Evolutionary conservation across 2,888 invertebrate species (phyloP), one percentile per base, ranked within the genome.

Genomic region (Rhodophaea formosa): DNA sequence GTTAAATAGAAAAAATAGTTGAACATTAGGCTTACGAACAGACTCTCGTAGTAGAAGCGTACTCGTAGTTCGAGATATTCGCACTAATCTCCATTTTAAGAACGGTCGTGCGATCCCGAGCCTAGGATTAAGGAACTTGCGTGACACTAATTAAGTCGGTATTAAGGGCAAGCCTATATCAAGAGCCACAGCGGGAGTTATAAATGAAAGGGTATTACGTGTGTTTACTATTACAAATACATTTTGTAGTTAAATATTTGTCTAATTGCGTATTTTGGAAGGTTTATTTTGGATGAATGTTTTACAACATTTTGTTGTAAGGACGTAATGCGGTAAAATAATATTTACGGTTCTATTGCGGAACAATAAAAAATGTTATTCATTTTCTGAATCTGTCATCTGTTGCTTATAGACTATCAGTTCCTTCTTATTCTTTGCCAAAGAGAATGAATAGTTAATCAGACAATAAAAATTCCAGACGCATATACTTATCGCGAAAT

Each of bases 81-180:
- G 72, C 77, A 84, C 87, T 91, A 90, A 90, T 91, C 90, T 89
- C 89, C 88, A 89, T 90, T 91, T 91, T 88, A 91, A 90, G 90
- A 89, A 89, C 89, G 87, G 88, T 85, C 84, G 87, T 86, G 79
- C 84, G 80, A 86, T 83, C 81, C 83, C 80, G 75, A 88, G 87
- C 89, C 90, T 86, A 79, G 90, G 90, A 91, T 91, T 91, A 91
- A 76, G 84, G 87, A 88, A 88, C 89, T 89, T 90, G 90, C 90
- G 89, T 91, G 90, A 88, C 87, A 88, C 89, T 90, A 90, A 91
- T 91, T 90, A 89, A 90, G 88, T 88, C 79, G 89, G 91, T 84
- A 90, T 90, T 90, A 90, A 84, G 87, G 83, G 79, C 86, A 79
- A 85, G 84, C 86, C 86, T 86, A 86, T 87, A 90, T 89, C 88